Percentiles rank a stretch among this genome's conserved stretches.
phyloP scores from a whole-genome alignment of 2,113 vertebrate genomes.

The Solea senegalensis region DNA sequence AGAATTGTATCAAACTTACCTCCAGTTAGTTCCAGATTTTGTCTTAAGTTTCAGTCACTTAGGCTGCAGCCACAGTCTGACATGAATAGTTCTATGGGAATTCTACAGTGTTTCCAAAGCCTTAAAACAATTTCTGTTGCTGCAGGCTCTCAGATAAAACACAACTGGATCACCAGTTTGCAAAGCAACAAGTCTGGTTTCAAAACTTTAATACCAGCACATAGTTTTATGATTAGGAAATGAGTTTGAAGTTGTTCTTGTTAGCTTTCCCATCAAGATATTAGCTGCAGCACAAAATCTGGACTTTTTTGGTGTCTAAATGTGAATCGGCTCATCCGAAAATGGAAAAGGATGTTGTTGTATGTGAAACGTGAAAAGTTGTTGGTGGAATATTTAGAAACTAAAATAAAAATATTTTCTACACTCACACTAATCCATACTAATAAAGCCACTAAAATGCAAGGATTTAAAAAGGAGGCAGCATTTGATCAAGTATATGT shows the following conservation, averaged over 20 bases:
- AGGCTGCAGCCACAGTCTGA: neutral
- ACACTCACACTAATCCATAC: neutral
- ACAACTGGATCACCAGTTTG: no score
- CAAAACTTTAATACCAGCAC: no score
- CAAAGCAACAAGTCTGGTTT: no score
- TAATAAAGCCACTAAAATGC: neutral
- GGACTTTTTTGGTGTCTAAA: neutral
- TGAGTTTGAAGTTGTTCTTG: neutral
- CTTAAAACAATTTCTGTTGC: neutral
- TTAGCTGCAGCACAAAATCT: neutral
- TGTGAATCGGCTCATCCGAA: neutral
- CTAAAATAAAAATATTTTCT: neutral
- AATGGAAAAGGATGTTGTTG: neutral
- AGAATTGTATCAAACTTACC: no score
- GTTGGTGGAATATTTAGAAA: neutral
- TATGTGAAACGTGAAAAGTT: neutral
- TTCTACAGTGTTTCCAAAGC: neutral
- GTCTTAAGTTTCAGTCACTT: neutral
- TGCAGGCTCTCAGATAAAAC: neutral
- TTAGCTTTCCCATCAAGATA: neutral
- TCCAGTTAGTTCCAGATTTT: no score
- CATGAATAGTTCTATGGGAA: neutral
- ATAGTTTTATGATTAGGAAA: no score
- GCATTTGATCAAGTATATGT: neutral
- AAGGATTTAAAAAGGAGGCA: neutral